phyloP scores from a whole-genome alignment of 2,797 vertebrate genomes.

The Arctocebus calabarensis region DNA sequence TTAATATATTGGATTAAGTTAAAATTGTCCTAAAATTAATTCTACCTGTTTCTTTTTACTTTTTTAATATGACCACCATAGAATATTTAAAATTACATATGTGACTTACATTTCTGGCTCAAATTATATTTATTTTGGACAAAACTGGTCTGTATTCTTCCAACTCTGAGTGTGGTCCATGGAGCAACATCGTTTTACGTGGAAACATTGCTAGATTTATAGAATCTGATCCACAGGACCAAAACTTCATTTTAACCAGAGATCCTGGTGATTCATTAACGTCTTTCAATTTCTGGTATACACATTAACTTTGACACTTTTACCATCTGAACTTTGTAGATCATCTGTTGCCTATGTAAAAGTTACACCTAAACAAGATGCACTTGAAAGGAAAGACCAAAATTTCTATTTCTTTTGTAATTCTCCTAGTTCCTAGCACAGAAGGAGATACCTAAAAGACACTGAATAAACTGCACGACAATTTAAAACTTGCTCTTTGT shows the following conservation, averaged over 20 bases:
- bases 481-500: slow-evolving; percentile 31
- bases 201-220: background rate
- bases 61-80: background rate
- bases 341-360: background rate
- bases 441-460: background rate
- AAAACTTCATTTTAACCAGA: background rate
- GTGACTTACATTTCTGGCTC: background rate
- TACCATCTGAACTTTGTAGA: background rate
- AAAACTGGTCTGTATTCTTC: background rate
- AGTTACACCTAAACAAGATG: background rate
- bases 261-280: background rate
- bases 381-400: background rate
- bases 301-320: background rate
- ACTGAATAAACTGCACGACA: background rate
- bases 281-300: background rate
- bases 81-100: background rate
- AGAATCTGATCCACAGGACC: background rate
- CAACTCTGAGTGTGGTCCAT: background rate
- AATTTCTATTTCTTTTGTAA: background rate
- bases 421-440: background rate
- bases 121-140: background rate
- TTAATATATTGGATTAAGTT: background rate
- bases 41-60: background rate
- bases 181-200: background rate
- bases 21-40: background rate